These are phyloP conservation scores for Drosophila orosa DNA, from an alignment of 1,140 invertebrate genomes.

Conservation along the genomic window DNA sequence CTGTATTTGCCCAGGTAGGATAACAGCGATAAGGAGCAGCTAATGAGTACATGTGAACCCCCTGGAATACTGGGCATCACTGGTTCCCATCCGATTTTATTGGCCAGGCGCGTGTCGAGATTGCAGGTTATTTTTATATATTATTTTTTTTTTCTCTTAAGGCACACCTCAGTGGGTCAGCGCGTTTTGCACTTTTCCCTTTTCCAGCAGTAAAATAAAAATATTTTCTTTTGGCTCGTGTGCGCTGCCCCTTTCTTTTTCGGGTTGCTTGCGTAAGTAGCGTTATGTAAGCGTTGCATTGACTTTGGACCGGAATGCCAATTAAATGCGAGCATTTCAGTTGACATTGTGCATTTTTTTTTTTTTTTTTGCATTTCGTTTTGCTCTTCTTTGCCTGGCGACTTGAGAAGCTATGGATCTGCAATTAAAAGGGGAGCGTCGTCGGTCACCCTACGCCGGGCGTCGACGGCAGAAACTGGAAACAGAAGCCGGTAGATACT, in stretches of 20 bases:
- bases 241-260: conserved; percentile 17
- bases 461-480: conserved; percentile 9
- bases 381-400: conserved; percentile 9
- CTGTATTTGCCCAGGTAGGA: background rate
- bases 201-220: conserved; percentile 28
- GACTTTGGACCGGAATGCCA: conserved; percentile 70
- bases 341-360: conserved; percentile 64
- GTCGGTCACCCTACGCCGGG: conserved; percentile 34
- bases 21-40: background rate
- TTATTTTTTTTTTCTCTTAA: background rate
- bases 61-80: background rate
- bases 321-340: conserved; percentile 36
- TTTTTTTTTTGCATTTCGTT: conserved; percentile 7
- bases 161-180: conserved; percentile 31
- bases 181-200: conserved; percentile 36
- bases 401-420: conserved; percentile 36
- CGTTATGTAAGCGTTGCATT: conserved; percentile 74
- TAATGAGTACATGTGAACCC: background rate
- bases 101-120: conserved; percentile 35
- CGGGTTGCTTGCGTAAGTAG: conserved; percentile 57
- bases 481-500: background rate
- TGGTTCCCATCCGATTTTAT: conserved; percentile 3
- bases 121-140: conserved; percentile 1
- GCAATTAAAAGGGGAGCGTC: conserved; percentile 8
- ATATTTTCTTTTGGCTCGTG: conserved; percentile 32